Evolutionary conservation across 2,888 invertebrate genomes (phyloP), one percentile per base, ranked within the genome.

Genomic region (Pristionchus entomophagus): DNA sequence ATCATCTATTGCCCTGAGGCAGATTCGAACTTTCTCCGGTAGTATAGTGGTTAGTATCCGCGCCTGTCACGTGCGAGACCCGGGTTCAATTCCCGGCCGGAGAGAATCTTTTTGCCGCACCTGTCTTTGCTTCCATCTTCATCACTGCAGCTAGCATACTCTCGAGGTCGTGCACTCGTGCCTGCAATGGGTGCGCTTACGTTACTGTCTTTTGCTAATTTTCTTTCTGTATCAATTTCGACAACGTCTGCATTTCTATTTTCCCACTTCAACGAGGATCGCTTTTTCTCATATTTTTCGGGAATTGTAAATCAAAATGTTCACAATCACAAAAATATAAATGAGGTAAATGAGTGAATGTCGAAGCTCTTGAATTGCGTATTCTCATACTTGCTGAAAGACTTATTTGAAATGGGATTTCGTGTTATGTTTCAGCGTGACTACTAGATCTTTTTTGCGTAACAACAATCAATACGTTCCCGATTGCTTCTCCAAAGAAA

Each of bases 91-190:
- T 89, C 90, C 90, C 90, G 90, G 90, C 90, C 90, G 49, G 62
- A 62, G 62, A 62, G 62, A 62, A 62, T 32, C 62, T 32, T 62
- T 62, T 62, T n/a, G 29, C 32, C 29, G 32, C 32, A 90, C 91
- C 91, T 12, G 92, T 92, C 45, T 89, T 86, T 85, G 86, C 87
- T 82, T 93, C 93, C 53, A 90, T 83, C 41, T 92, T 90, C 93
- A 93, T 93, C 17, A 93, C 92, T 32, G 88, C 89, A 35, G 89
- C 85, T 19, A 92, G 88, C 93, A 93, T 93, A 65, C 87, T 87
- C 77, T 93, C 93, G 86, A 93, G 87, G 86, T 93, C 93, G 86
- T 93, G 90, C 32, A 93, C 91, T 22, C 91, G 87, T 6, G 91
- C 90, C 80, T 89, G 87, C 51, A 59, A 62, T 32, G 78, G 10